Base-by-base conservation (phyloP, 2,797 vertebrate genomes). In the Aulostomus chinensis region DNA sequence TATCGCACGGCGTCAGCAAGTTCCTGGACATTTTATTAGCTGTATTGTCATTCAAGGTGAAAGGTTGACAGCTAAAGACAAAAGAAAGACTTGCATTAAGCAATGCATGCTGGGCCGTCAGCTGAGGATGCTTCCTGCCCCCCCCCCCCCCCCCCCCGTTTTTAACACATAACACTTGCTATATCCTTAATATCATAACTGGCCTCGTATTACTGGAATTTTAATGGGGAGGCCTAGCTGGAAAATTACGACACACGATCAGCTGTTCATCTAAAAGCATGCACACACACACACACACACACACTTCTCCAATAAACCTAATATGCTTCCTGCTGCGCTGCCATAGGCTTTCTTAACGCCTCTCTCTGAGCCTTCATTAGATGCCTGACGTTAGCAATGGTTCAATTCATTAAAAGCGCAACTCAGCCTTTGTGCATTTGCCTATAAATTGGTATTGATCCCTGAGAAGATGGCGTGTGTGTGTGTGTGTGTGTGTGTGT, bases 361-460 rank as follows among this genome's bases (percentile, higher is more conserved):
- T 87, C 80, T 87, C 80, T 81, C 81, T 75, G 82, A 80, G 66
- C 74, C 83, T 90, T 93, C 86, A 87, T 94, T 91, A 91, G 87
- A 69, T 73, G 78, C 54, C 75, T 65, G 83, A 77, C 76, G 88
- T 67, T 87, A 89, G 86, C 84, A 84, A 87, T 24, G 71, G 90
- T 73, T 87, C 89, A 90, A 93, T 92, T 94, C 91, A 93, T 94
- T 92, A 91, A 84, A 79, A 80, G 78, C 68, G 43, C 73, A 73
- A 92, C 86, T 90, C 80, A 78, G 93, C 87, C 90, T 80, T 91
- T 88, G 82, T 60, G 83, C 86, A 70, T 92, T 91, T 89, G 88
- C 88, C 91, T 93, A 92, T 89, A 92, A 93, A 93, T 91, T 85
- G 90, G 84, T 87, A 94, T 94, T 89, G 93, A 94, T 88, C 85